Base-by-base conservation (phyloP, 2,888 invertebrate genomes). In the Tryphoninae sp. region DNA sequence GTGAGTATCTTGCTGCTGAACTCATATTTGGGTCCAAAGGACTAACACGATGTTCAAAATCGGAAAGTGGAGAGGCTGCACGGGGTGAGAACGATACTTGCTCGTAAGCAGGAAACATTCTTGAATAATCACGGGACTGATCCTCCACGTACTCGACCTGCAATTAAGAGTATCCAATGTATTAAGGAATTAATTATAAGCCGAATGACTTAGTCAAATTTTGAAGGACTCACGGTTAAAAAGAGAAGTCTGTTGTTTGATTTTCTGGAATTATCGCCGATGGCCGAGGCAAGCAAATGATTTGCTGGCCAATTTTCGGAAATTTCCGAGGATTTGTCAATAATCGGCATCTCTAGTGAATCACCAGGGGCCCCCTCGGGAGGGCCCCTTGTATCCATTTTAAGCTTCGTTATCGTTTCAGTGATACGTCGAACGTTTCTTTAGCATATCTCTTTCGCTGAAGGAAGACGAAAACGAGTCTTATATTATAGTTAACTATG, bases 1-100 rank as follows among this genome's bases (percentile, higher is more conserved):
- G 94, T 83, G 95, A 95, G 87, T 95, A 95, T 88, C 94, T 93
- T 58, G 93, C 94, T 22, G 93, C 93, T 45, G 94, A 94, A 89
- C 94, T 93, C 92, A 94, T 93, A 87, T 94, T 94, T 9, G 92
- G 92, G 79, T 92, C 92, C 73, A 91, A 86, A 2, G 91, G 91
- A 85, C 92, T 92, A 40, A 92, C 92, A 7, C 90, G 88, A 81
- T 92, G 90, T 76, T 92, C 91, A 73, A 91, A 92, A 49, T 92
- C 92, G 0, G 91, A 92, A 11, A 91, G 86, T 11, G 92, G 92
- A 16, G 92, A 92, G 2, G 89, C 84, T 2, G 91, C 86, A 76
- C 90, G 85, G 0, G 91, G 89, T 3, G 91, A 91, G 76, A 91
- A 91, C 1, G 91, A 88, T 49, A 90, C 89, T 73, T 91, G 91